Base-by-base conservation (phyloP, 1,140 invertebrate species). In the Drosophila pectinifera region DNA sequence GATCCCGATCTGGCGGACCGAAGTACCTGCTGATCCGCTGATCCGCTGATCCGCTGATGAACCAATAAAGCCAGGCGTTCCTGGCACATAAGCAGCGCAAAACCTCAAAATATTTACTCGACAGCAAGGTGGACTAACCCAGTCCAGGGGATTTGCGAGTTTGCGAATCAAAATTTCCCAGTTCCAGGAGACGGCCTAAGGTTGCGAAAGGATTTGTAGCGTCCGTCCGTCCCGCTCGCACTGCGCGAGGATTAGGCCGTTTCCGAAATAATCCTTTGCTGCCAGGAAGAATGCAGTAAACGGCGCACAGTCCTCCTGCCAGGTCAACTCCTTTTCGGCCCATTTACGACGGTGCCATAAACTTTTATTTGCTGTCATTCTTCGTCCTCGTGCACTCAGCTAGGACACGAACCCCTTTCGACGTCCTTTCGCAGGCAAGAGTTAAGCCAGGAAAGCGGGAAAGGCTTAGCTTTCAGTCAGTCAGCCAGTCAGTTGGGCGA, bases 241-340 rank as follows among this genome's bases (percentile, higher is more conserved):
- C 31, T 6, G 24, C 18, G 16, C 46, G 43, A 38, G 85, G 84
- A 84, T 90, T 89, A 80, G 77, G 24, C 55, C 54, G 58, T 61
- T 80, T 84, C 85, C 65, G 80, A 89, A 90, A 89, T 89, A 89
- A 89, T 89, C 84, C 84, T 89, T 89, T 89, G 77, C 84, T 89
- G 85, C 73, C 84, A 89, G 84, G 84, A 89, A 89, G 84, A 78
- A 76, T 70, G 68, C 64, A 89, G 78, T 70, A 80, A 80, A 78
- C 61, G 70, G 59, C 43, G 57, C 67, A 73, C 58, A 36, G 42
- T 26, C 42, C 38, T 46, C 34, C 43, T 36, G 31, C 3, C 73
- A 76, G 73, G 73, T 76, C 73, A 73, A 70, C 68, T 72, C 73
- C 61, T 76, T 80, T 72, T 57, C 54, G 68, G 63, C 45, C 61